Percentiles rank a stretch among this genome's conserved stretches.
Evolutionary conservation across 2,797 vertebrate species (phyloP).

Genomic region (Oreonectes daqikongensis): DNA sequence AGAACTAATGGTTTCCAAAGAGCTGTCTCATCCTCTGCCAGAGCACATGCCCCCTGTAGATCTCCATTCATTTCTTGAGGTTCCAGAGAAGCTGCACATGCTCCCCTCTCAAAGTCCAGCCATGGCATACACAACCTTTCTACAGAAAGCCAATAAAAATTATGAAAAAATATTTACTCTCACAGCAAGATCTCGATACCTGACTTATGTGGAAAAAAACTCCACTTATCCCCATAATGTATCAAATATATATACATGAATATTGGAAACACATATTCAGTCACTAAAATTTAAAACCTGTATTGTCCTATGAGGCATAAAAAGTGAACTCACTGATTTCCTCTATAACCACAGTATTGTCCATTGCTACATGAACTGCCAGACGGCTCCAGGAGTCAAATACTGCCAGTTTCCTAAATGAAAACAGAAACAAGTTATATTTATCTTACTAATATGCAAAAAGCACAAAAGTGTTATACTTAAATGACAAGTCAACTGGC

Average conservation of each 20-base stretch:
- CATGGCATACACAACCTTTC: constrained; percentile 87
- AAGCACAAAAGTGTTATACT: neutral
- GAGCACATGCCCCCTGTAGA: constrained; percentile 77
- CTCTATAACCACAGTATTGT: constrained; percentile 98
- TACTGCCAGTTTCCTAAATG: constrained; percentile 89
- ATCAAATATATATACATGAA: neutral
- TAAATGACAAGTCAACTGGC: neutral
- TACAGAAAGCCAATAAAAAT: constrained; percentile 58
- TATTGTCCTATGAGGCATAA: neutral
- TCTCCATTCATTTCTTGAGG: constrained; percentile 83
- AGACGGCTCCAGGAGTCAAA: constrained; percentile 95
- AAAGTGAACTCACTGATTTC: constrained; percentile 90
- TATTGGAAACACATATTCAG: neutral
- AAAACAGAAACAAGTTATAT: neutral
- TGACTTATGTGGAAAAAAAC: neutral
- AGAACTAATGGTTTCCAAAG: constrained; percentile 93
- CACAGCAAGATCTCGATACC: neutral
- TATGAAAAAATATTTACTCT: neutral
- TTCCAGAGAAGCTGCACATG: constrained; percentile 65
- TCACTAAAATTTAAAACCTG: neutral
- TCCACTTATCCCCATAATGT: too few relatives aligned
- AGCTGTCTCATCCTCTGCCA: constrained; percentile 73
- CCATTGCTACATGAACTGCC: constrained; percentile 97
- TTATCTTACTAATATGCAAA: neutral
- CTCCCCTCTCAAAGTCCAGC: constrained; percentile 71